These are phyloP conservation scores for Monochamus alternatus DNA, from an alignment of 2,888 invertebrate species.

Conservation along the genomic window DNA sequence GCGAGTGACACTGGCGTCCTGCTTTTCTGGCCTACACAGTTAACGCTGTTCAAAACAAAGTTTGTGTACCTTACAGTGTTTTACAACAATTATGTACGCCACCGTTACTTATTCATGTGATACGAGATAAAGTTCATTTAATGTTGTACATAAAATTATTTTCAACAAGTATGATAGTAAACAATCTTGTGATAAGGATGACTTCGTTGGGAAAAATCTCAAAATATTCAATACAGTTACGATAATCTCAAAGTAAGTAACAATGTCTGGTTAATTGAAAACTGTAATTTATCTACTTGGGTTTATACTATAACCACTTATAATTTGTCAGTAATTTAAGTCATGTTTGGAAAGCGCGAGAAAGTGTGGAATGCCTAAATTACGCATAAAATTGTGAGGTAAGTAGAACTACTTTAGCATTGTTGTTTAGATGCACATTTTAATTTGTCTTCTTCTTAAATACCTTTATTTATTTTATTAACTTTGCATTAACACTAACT, in stretches of 20 bases:
- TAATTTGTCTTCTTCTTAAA: no score
- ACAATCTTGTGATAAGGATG: slow-evolving; percentile 24
- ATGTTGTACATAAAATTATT: neutral
- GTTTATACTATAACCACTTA: neutral
- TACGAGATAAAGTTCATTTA: slow-evolving; percentile 10
- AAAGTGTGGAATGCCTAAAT: neutral
- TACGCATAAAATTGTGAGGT: neutral
- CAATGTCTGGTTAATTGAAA: neutral
- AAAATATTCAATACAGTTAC: slow-evolving; percentile 1
- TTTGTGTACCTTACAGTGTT: neutral
- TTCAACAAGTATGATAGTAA: slow-evolving; percentile 16
- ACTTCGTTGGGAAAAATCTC: neutral
- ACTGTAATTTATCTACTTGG: neutral
- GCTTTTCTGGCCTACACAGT: neutral
- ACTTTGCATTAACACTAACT: no score
- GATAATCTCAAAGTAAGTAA: slow-evolving; percentile 17
- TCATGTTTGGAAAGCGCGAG: neutral
- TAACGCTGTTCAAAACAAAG: neutral
- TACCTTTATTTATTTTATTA: no score
- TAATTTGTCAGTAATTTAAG: neutral
- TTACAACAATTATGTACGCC: neutral
- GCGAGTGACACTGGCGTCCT: neutral
- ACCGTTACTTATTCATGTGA: neutral
- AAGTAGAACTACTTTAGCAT: neutral
- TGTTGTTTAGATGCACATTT: no score